These are phyloP conservation scores for Mirounga angustirostris DNA, from an alignment of 2,113 vertebrate species.

Conservation along the genomic window DNA sequence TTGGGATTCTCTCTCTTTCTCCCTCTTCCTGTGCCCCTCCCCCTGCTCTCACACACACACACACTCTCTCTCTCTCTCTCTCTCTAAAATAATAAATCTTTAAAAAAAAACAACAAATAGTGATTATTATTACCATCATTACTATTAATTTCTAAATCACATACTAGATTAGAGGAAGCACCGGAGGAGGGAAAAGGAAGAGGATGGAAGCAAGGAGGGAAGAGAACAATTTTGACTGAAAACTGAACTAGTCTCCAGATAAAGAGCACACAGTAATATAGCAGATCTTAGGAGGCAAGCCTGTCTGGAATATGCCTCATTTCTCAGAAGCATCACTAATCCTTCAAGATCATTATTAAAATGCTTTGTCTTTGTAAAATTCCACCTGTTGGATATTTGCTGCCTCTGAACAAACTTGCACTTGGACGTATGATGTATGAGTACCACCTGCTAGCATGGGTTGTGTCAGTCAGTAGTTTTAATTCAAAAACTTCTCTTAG, in stretches of 20 bases:
- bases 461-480: slow-evolving; percentile 20
- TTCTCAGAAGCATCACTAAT: not conserved
- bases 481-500: slow-evolving; percentile 47
- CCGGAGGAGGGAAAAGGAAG: not conserved
- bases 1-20: not conserved
- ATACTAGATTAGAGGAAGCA: not conserved
- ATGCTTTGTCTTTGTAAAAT: slow-evolving; percentile 36
- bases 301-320: not conserved
- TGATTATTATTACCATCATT: not conserved
- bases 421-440: not conserved
- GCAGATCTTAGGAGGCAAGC: not conserved
- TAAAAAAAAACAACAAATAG: not conserved
- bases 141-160: not conserved
- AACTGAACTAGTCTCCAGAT: not conserved
- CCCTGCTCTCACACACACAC: not conserved
- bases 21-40: not conserved
- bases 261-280: not conserved
- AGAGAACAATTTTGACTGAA: not conserved
- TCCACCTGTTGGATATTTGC: not conserved
- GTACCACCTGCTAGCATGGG: not conserved
- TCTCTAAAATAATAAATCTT: not conserved
- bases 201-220: not conserved
- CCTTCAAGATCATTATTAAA: slow-evolving; percentile 30
- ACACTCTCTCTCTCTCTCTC: no score
- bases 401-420: slow-evolving; percentile 23